A percentile compares a stretch with the other conserved stretches of the same genome.
Conservation (phyloP, 2,888 invertebrate species). For the Gonocerus acuteangulatus region DNA sequence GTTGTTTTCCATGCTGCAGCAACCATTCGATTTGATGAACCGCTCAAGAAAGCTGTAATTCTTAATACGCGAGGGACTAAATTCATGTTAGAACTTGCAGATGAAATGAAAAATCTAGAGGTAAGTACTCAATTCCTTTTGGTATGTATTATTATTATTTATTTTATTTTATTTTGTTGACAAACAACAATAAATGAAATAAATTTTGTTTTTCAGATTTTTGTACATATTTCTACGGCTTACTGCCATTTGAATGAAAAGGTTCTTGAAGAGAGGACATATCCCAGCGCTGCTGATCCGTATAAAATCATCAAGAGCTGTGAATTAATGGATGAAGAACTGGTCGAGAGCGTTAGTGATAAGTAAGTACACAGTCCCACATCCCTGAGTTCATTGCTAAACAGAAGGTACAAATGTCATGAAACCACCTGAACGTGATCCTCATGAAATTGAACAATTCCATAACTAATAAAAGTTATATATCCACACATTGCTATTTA, state of each 20-base stretch:
- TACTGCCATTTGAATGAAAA: constrained; percentile 82
- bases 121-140: constrained; percentile 43
- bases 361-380: constrained; percentile 46
- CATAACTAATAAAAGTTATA: neutral
- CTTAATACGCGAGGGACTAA: constrained; percentile 89
- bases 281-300: constrained; percentile 56
- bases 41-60: constrained; percentile 77
- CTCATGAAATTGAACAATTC: neutral
- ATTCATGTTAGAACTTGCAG: constrained; percentile 74
- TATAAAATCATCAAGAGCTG: constrained; percentile 53
- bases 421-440: neutral
- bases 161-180: too few relatives aligned
- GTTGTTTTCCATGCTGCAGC: constrained; percentile 79
- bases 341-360: constrained; percentile 56
- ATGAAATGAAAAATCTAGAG: constrained; percentile 62
- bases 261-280: constrained; percentile 69
- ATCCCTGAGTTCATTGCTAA: too few relatives aligned
- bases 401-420: too few relatives aligned
- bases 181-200: too few relatives aligned
- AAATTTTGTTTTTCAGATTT: too few relatives aligned
- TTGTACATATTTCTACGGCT: constrained; percentile 84
- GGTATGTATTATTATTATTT: too few relatives aligned
- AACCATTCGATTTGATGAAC: constrained; percentile 77
- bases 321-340: constrained; percentile 59
- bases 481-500: too few relatives aligned